A percentile compares a stretch with the other conserved stretches of the same genome.
phyloP scores from a whole-genome alignment of 2,113 vertebrate genomes.

The Thymallus thymallus region DNA sequence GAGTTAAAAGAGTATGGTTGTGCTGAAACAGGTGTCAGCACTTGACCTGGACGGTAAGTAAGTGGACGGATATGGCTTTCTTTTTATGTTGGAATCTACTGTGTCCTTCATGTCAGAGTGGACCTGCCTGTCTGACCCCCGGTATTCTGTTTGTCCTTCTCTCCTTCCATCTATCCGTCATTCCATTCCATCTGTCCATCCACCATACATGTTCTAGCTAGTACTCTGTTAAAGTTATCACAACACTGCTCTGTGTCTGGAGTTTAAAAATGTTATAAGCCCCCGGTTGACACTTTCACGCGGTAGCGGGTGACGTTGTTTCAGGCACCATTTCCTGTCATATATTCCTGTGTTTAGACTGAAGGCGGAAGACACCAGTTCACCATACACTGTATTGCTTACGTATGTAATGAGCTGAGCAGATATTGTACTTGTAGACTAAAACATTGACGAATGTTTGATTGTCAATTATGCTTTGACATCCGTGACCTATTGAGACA shows the following conservation, averaged over 20 bases:
- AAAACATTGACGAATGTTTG: conserved; percentile 29
- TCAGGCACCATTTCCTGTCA: conserved; percentile 35
- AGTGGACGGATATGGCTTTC: conserved; percentile 3
- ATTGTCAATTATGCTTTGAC: conserved; percentile 3
- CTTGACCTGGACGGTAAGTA: conserved; percentile 11
- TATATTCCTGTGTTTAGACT: conserved; percentile 29
- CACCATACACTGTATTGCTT: conserved; percentile 22
- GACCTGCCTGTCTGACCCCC: background rate
- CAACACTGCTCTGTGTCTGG: conserved; percentile 6
- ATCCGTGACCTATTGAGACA: background rate
- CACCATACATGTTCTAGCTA: conserved; percentile 16
- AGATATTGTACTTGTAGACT: conserved; percentile 32
- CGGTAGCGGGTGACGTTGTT: conserved; percentile 7
- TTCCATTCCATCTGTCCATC: background rate
- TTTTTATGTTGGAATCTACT: background rate
- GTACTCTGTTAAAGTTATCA: conserved; percentile 22
- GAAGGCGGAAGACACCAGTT: conserved; percentile 9
- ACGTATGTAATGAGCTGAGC: conserved; percentile 32
- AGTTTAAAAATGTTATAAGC: conserved; percentile 25
- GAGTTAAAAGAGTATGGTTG: conserved; percentile 25
- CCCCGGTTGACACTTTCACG: conserved; percentile 29
- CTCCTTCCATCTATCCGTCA: background rate
- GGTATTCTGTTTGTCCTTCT: background rate
- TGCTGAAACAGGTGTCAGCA: conserved; percentile 48
- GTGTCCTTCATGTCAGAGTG: background rate